phyloP scores from a whole-genome alignment of 2,797 vertebrate species.

The Periophthalmus magnuspinnatus region DNA sequence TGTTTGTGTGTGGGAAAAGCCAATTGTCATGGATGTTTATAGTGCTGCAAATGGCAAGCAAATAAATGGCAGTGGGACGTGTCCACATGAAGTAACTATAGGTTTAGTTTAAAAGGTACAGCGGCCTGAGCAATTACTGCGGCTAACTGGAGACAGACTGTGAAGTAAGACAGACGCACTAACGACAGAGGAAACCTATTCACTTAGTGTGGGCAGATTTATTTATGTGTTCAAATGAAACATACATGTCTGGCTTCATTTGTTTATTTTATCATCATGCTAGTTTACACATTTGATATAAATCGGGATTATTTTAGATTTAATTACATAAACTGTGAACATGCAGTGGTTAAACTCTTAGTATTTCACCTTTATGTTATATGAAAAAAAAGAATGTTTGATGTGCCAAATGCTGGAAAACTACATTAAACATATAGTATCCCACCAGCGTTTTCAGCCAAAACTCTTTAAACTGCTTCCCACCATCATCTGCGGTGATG shows the following conservation, averaged over 20 bases:
- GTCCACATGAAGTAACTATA: constrained; percentile 15
- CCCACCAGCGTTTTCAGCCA: constrained; percentile 39
- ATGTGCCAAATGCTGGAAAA: constrained; percentile 60
- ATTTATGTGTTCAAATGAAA: background rate
- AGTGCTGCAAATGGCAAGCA: constrained; percentile 34
- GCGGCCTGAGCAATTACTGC: background rate
- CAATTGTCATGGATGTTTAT: constrained; percentile 28
- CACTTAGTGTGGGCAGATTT: background rate
- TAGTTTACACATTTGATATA: background rate
- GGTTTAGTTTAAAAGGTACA: background rate
- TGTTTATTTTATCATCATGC: background rate
- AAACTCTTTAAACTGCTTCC: constrained; percentile 50
- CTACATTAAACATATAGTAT: constrained; percentile 54
- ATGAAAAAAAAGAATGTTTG: constrained; percentile 27
- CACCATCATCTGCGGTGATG: constrained; percentile 44
- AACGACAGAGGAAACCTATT: background rate
- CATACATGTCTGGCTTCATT: background rate
- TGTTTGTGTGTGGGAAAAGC: constrained; percentile 35
- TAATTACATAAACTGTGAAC: background rate
- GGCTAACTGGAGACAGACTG: background rate
- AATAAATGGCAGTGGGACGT: constrained; percentile 30
- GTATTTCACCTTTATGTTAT: too few relatives aligned
- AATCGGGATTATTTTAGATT: background rate
- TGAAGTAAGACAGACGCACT: background rate
- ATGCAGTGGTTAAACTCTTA: background rate